Conservation (phyloP, 2,797 vertebrate species). For the Mus caroli region DNA sequence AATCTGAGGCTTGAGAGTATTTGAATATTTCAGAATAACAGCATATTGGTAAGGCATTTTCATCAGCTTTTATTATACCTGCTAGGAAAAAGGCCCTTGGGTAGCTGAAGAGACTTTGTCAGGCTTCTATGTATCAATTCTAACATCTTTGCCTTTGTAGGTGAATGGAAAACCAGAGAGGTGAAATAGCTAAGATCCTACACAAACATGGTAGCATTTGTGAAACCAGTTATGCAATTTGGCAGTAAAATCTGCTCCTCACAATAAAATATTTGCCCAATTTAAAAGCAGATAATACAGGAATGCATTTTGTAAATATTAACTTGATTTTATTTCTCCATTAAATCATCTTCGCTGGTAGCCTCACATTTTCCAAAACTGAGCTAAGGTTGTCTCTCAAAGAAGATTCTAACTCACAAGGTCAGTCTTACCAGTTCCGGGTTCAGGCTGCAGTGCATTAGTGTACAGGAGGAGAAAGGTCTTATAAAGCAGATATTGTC, state of each 20-base stretch:
- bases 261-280: constrained; percentile 41
- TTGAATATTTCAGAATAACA: constrained; percentile 49
- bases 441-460: constrained; percentile 3
- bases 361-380: constrained; percentile 51
- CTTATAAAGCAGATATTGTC: background rate
- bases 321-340: constrained; percentile 60
- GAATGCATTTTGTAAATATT: constrained; percentile 54
- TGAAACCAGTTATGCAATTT: constrained; percentile 5
- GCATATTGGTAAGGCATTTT: background rate
- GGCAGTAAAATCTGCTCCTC: constrained; percentile 42
- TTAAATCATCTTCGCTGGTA: constrained; percentile 38
- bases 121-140: background rate
- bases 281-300: constrained; percentile 40
- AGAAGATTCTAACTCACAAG: background rate
- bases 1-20: background rate
- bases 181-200: background rate
- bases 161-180: background rate
- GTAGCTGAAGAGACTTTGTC: background rate
- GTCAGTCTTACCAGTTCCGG: background rate
- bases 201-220: constrained; percentile 42
- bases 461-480: background rate
- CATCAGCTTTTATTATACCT: background rate
- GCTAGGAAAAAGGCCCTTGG: constrained; percentile 20
- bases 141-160: constrained; percentile 29
- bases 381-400: constrained; percentile 27